These are phyloP conservation scores for Decapterus maruadsi DNA, from an alignment of 2,797 vertebrate species.

Conservation along the genomic window DNA sequence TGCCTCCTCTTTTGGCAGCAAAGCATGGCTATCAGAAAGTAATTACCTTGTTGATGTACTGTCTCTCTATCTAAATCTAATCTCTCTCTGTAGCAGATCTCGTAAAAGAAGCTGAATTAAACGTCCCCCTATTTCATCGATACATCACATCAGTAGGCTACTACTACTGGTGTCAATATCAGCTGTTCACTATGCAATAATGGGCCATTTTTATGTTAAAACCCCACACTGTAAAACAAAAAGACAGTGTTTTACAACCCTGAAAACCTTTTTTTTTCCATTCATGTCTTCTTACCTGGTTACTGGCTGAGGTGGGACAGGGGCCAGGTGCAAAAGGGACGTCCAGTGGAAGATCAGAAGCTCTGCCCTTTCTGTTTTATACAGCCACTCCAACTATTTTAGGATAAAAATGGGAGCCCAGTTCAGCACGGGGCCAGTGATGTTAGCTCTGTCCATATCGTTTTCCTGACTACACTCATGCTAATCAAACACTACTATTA, in stretches of 20 bases:
- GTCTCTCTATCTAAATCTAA: slow-evolving; percentile 63
- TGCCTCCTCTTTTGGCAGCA: slow-evolving; percentile 29
- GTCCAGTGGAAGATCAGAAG: slow-evolving; percentile 43
- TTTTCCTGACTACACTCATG: slow-evolving; percentile 43
- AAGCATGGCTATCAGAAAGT: slow-evolving; percentile 43
- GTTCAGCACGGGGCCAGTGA: slow-evolving; percentile 40
- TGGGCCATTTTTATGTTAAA: neutral
- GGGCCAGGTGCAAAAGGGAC: slow-evolving; percentile 25
- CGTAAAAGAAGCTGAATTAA: slow-evolving; percentile 37
- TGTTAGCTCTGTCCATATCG: slow-evolving; percentile 28
- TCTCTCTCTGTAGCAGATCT: slow-evolving; percentile 43
- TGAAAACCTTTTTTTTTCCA: neutral
- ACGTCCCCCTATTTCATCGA: slow-evolving; percentile 24
- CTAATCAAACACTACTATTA: slow-evolving; percentile 76
- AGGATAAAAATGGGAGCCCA: slow-evolving; percentile 49
- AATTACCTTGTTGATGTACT: slow-evolving; percentile 62
- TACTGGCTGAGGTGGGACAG: slow-evolving; percentile 19
- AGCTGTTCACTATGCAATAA: neutral
- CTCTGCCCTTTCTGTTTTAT: slow-evolving; percentile 65
- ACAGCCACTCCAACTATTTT: slow-evolving; percentile 64
- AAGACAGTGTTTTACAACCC: neutral
- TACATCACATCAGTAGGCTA: neutral
- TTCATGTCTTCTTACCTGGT: slow-evolving; percentile 52
- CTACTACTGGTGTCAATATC: neutral
- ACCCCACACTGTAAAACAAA: neutral